Percentiles rank a stretch among this genome's conserved stretches.
Conservation (phyloP, 2,888 invertebrate genomes). For the Sialis fuliginosa region DNA sequence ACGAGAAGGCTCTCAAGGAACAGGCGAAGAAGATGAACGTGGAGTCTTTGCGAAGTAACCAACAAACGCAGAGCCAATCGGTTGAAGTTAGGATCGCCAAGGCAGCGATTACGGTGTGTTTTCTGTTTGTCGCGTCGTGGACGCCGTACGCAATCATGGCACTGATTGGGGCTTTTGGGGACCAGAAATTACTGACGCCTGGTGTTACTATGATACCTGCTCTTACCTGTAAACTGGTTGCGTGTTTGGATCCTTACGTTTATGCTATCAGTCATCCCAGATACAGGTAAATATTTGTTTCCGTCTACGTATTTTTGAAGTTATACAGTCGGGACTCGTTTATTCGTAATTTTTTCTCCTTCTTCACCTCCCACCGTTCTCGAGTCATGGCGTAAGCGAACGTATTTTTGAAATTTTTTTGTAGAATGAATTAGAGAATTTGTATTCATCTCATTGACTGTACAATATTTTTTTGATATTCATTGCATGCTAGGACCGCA, state of each 20-base stretch:
- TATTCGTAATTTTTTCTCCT: too few species aligned
- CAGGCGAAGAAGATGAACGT: constrained; percentile 84
- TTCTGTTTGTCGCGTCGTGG: constrained; percentile 74
- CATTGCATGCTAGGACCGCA: too few species aligned
- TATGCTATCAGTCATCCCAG: constrained; percentile 84
- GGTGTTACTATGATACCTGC: constrained; percentile 76
- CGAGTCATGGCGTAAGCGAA: too few species aligned
- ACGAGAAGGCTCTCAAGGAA: constrained; percentile 64
- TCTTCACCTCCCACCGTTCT: too few species aligned
- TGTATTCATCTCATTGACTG: too few species aligned
- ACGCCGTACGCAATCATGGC: constrained; percentile 76
- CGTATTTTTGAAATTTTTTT: too few species aligned
- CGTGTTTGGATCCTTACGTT: constrained; percentile 82
- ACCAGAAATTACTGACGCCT: constrained; percentile 52
- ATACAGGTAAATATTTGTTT: constrained; percentile 41
- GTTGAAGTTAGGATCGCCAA: constrained; percentile 76
- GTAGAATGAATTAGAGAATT: too few species aligned
- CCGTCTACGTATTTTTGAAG: too few species aligned
- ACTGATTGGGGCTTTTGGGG: constrained; percentile 66
- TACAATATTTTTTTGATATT: too few species aligned
- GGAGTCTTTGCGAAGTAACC: constrained; percentile 59
- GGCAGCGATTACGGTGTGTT: constrained; percentile 74
- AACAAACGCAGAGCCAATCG: constrained; percentile 44
- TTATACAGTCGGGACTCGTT: too few species aligned
- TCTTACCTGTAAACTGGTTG: constrained; percentile 70